phyloP scores from a whole-genome alignment of 2,113 vertebrate genomes.

The Penelope pileata region DNA sequence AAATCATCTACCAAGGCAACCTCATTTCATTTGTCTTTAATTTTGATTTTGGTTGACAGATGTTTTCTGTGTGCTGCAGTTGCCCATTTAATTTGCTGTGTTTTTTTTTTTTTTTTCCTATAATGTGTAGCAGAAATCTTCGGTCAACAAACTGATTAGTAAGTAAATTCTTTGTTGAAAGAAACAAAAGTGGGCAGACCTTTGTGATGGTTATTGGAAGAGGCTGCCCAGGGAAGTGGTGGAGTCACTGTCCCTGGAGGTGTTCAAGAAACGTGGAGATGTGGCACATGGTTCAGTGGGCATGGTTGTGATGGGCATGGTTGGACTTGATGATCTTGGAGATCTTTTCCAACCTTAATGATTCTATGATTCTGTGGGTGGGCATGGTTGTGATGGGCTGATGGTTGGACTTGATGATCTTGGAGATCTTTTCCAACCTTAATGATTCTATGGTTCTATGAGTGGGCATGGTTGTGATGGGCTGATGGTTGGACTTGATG shows the following conservation, averaged over 20 bases:
- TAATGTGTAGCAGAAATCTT: not conserved
- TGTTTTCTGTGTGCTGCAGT: conserved; percentile 16
- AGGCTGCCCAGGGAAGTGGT: no score
- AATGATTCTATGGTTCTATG: no score
- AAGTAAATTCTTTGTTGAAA: not conserved
- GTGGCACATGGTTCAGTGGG: no score
- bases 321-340: not conserved
- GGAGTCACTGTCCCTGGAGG: no score
- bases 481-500: not conserved
- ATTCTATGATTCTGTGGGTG: not conserved
- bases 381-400: no score
- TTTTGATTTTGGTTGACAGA: conserved; percentile 40
- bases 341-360: not conserved
- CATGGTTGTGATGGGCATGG: no score
- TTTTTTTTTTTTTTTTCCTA: not conserved
- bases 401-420: no score
- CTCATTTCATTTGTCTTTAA: not conserved
- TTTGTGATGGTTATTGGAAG: not conserved
- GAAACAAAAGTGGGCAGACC: not conserved
- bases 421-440: no score
- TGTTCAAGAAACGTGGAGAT: no score
- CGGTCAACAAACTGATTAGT: not conserved
- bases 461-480: not conserved
- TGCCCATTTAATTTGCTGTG: not conserved
- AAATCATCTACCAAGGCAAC: conserved; percentile 15